Evolutionary conservation across 1,140 invertebrate genomes (phyloP), one percentile per base, ranked within the genome.

Genomic region (Laupala kohalensis): DNA sequence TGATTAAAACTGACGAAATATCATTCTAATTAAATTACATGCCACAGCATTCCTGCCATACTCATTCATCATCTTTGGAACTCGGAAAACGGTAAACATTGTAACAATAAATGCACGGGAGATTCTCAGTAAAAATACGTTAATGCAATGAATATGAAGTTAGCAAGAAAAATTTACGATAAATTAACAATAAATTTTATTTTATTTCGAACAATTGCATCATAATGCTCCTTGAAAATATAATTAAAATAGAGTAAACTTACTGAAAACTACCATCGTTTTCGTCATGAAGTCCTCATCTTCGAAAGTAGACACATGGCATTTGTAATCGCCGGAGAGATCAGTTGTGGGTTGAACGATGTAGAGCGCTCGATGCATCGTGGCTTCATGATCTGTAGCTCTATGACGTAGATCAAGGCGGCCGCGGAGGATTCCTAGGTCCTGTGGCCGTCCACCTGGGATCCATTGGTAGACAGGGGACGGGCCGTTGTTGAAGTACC

Each of bases 391-490:
- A 72, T 88, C 84, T 29, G 87, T 85, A n/a, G 84, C 84, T 37
- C 79, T 78, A 79, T 88, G 89, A 73, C 84, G 82, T 72, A 89
- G 78, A 80, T 89, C 86, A 25, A 90, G 80, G 24, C 85, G 81
- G 66, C 86, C 88, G 73, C 85, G 83, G 28, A 91, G 81, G 24
- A 89, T 83, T 30, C 87, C 87, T 69, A 85, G 78, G 37, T 84
- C 86, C 74, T 86, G 84, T 2, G 88, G 88, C 74, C 84, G 83
- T 62, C 83, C 80, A 3, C 84, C 84, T 15, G 86, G 84, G 67
- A 92, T 91, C 90, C 90, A 93, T 78, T 92, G 90, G 78, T 92
- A 93, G 9, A 92, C 85, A 5, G 87, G 86, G 28, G 84, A 81
- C 2, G 83, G 82, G 76, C 85, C 83, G 71, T 87, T 84, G 76